Conservation (phyloP, 2,888 invertebrate species). For the Harpalus rufipes region DNA sequence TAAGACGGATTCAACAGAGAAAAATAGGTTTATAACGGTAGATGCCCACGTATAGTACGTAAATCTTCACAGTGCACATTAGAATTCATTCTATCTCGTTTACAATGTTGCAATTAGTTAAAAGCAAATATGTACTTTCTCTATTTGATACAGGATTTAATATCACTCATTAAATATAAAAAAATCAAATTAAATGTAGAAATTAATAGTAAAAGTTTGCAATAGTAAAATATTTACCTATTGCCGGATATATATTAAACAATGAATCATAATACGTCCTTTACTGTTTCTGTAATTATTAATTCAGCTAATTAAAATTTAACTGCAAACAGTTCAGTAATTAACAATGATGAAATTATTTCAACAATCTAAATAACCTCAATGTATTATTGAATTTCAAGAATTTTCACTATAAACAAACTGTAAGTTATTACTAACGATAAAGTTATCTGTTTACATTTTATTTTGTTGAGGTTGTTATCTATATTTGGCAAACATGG, state of each 20-base stretch:
- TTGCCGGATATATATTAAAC: background rate
- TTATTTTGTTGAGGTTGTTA: constrained; percentile 5
- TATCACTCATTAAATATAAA: background rate
- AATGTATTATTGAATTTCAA: constrained; percentile 4
- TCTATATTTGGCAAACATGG: constrained; percentile 8
- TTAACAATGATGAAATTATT: constrained; percentile 14
- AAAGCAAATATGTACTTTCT: constrained; percentile 37
- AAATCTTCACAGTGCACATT: constrained; percentile 17
- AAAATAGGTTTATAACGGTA: constrained; percentile 54
- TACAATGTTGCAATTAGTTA: constrained; percentile 11
- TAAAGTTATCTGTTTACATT: constrained; percentile 40
- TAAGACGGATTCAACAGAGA: constrained; percentile 44
- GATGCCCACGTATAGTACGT: constrained; percentile 39
- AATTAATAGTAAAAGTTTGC: constrained; percentile 4
- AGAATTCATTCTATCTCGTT: constrained; percentile 12
- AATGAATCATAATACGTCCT: constrained; percentile 4
- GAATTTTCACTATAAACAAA: background rate
- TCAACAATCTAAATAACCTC: background rate
- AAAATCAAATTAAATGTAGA: constrained; percentile 10
- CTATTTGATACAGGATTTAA: constrained; percentile 13
- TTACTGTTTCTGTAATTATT: background rate
- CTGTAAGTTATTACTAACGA: constrained; percentile 6
- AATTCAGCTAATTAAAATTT: constrained; percentile 12
- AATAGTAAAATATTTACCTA: constrained; percentile 3
- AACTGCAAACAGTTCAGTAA: background rate